Conservation (phyloP, 2,888 invertebrate species). For the Hymenopus coronatus region DNA sequence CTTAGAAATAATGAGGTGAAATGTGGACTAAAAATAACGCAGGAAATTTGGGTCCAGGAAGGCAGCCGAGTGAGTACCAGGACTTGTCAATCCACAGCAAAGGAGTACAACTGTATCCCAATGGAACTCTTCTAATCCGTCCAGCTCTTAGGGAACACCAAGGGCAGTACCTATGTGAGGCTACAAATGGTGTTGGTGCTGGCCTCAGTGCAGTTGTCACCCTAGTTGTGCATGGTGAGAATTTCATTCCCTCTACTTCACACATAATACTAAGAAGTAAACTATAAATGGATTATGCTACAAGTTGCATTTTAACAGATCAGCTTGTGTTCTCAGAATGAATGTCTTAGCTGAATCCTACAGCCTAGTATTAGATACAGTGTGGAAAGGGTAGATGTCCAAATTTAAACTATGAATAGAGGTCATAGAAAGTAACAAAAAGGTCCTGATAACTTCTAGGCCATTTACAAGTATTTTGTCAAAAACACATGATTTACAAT, state of each 20-base stretch:
- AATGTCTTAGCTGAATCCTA: no score
- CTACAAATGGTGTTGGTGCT: constrained; percentile 48
- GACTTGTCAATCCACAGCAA: constrained; percentile 40
- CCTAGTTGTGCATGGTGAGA: constrained; percentile 44
- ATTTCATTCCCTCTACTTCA: neutral
- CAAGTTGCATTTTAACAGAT: no score
- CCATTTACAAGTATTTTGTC: no score
- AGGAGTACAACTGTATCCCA: constrained; percentile 39
- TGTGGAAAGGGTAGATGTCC: no score
- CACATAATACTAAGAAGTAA: neutral
- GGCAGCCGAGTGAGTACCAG: constrained; percentile 43
- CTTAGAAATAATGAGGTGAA: neutral
- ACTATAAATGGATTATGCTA: neutral
- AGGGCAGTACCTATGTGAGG: constrained; percentile 48
- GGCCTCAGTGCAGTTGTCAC: constrained; percentile 48
- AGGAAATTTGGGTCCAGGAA: constrained; percentile 37
- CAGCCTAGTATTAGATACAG: no score
- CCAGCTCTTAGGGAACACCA: constrained; percentile 39
- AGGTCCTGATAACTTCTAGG: no score
- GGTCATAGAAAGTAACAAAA: no score
- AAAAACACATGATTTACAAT: no score
- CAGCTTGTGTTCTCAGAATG: no score
- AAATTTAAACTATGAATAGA: no score
- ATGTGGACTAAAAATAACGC: neutral
- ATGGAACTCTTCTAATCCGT: constrained; percentile 41